Base-by-base conservation (phyloP, 1,140 invertebrate genomes). In the Drosophila gunungcola region DNA sequence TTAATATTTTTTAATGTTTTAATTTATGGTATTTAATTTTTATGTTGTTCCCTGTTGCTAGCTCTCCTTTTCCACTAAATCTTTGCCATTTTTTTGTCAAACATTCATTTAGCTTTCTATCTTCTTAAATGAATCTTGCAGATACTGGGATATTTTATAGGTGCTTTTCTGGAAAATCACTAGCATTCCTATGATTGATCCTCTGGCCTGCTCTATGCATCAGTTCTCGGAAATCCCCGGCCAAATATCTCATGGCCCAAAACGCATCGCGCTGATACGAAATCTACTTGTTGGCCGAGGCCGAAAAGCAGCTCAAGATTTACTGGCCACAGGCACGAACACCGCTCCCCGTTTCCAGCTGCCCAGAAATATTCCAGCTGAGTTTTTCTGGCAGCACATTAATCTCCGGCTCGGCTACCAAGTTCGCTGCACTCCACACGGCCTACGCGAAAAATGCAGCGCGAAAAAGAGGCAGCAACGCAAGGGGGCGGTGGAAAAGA, bases 391-490 rank as follows among this genome's bases (percentile, higher is more conserved):
- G 68, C 38, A 53, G 67, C 51, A 48, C 76, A 83, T 83, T 84
- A 84, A 83, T 84, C 76, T 84, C 64, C 80, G 65, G 49, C 62
- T 57, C 51, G 62, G 83, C 83, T 86, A 83, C 83, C 83, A 86
- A 65, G 83, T 88, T 86, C 76, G 83, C 79, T 86, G 83, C 78
- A 88, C 82, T 81, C 82, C 53, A 25, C 12, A 21, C 81, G 63
- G 45, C 83, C 83, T 83, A 88, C 83, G 84, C 83, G 78, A 86
- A 86, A 86, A 88, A 86, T 86, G 83, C 83, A 88, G 83, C 84
- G 83, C 79, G 83, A 86, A 86, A 86, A 86, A 79, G 67, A 83
- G 83, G 79, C 80, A 82, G 78, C 57, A 41, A 63, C 60, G 36
- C 13, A 16, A 55, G 7, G 11, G 4, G 32, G n/a, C 10, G 21